Conservation (phyloP, 2,113 vertebrate genomes). For the Garra rufa region DNA sequence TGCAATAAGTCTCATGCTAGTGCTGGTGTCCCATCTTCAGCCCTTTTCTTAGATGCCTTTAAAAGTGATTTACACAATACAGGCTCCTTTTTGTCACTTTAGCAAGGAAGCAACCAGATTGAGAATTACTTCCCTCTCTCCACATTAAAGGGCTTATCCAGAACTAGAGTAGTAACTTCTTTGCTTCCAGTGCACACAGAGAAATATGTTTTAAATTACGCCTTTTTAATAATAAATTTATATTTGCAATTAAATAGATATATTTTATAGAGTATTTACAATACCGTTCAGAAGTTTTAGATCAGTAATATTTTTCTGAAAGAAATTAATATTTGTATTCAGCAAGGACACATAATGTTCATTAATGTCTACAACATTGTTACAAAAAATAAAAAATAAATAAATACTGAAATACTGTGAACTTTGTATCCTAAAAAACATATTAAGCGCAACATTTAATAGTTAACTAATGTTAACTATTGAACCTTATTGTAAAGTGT, state of each 20-base stretch:
- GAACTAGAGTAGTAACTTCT: not conserved
- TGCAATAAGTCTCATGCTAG: conserved; percentile 24
- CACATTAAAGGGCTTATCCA: not conserved
- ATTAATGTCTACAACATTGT: too few relatives aligned
- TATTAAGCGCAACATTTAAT: too few relatives aligned
- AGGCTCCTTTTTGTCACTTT: not conserved
- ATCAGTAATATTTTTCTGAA: not conserved
- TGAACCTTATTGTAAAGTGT: too few relatives aligned
- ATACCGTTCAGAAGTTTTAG: not conserved
- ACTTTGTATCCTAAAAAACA: too few relatives aligned
- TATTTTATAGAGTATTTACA: not conserved
- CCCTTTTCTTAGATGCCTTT: not conserved
- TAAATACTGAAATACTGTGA: too few relatives aligned
- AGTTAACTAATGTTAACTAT: too few relatives aligned
- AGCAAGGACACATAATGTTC: too few relatives aligned
- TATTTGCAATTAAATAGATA: not conserved
- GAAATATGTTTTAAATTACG: not conserved
- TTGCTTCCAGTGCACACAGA: not conserved
- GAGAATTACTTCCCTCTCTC: not conserved
- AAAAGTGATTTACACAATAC: conserved; percentile 14
- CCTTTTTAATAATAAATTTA: not conserved
- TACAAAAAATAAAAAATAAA: too few relatives aligned
- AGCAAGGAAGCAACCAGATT: not conserved
- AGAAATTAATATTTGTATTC: too few relatives aligned
- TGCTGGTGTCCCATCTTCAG: not conserved